Evolutionary conservation across 2,797 vertebrate species (phyloP).

Genomic region (Brachyalestes nurse): DNA sequence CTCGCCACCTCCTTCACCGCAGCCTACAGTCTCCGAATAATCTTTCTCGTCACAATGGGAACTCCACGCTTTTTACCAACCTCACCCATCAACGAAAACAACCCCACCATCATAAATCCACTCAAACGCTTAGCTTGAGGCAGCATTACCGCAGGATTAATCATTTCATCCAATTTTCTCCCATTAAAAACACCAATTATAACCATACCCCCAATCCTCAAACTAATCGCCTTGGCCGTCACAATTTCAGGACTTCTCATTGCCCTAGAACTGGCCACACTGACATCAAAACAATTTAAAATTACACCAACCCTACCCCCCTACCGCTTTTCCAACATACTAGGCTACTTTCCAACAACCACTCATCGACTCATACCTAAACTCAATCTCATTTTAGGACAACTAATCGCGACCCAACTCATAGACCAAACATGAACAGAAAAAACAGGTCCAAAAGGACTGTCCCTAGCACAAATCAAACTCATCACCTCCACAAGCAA

Average conservation of each 20-base stretch:
- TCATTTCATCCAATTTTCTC: too few species aligned
- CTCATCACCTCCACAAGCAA: too few species aligned
- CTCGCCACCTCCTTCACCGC: slow-evolving; percentile 62
- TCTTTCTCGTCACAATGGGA: neutral
- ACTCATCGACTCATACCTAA: accelerated
- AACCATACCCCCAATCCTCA: neutral
- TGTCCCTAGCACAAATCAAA: too few species aligned
- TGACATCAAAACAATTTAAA: slow-evolving; percentile 42
- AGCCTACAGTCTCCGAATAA: slow-evolving; percentile 32
- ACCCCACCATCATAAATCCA: accelerated
- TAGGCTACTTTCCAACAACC: neutral
- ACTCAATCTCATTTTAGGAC: accelerated
- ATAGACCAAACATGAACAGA: slow-evolving; percentile 49
- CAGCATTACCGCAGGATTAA: too few species aligned
- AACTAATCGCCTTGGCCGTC: neutral
- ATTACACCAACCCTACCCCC: accelerated
- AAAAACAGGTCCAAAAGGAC: too few species aligned
- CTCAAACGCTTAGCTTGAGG: too few species aligned
- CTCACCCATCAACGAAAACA: slow-evolving; percentile 56
- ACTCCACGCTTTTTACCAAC: neutral
- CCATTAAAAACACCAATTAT: too few species aligned
- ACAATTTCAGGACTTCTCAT: accelerated
- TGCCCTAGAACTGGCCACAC: neutral
- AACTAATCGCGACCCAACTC: neutral
- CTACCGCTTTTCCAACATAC: slow-evolving; percentile 53